These are phyloP conservation scores for Chironomus striatipennis DNA, from an alignment of 1,140 invertebrate genomes.

Conservation along the genomic window DNA sequence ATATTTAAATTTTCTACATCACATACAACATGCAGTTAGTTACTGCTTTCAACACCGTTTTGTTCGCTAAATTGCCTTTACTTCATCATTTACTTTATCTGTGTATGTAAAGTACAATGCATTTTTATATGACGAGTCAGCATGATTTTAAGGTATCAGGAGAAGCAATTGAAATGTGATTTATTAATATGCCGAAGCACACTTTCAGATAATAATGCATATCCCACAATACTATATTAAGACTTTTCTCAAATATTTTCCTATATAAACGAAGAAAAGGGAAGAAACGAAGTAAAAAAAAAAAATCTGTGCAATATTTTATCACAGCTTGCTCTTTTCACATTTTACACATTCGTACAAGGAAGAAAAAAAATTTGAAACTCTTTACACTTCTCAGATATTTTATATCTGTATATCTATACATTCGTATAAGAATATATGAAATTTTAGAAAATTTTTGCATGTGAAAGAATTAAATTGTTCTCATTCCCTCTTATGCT, in stretches of 20 bases:
- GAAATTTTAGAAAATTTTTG: constrained; percentile 9
- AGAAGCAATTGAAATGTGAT: constrained; percentile 14
- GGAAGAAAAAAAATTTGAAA: background rate
- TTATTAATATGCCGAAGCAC: background rate
- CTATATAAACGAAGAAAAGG: no score
- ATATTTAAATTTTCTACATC: no score
- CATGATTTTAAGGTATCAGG: background rate
- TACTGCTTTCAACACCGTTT: background rate
- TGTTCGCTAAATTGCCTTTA: background rate
- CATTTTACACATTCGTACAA: background rate
- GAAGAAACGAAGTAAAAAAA: no score
- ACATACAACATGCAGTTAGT: no score
- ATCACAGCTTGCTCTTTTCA: background rate
- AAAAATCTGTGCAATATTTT: background rate
- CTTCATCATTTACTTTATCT: background rate
- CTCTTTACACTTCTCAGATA: no score
- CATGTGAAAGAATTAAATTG: background rate
- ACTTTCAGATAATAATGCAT: background rate
- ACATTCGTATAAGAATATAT: background rate
- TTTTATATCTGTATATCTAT: no score
- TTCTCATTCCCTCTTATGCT: background rate
- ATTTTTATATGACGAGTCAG: background rate
- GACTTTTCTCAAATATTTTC: background rate
- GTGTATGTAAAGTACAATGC: background rate
- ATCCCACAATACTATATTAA: background rate